These are phyloP conservation scores for Dasypus novemcinctus DNA, from an alignment of 2,113 vertebrate species.

Conservation along the genomic window DNA sequence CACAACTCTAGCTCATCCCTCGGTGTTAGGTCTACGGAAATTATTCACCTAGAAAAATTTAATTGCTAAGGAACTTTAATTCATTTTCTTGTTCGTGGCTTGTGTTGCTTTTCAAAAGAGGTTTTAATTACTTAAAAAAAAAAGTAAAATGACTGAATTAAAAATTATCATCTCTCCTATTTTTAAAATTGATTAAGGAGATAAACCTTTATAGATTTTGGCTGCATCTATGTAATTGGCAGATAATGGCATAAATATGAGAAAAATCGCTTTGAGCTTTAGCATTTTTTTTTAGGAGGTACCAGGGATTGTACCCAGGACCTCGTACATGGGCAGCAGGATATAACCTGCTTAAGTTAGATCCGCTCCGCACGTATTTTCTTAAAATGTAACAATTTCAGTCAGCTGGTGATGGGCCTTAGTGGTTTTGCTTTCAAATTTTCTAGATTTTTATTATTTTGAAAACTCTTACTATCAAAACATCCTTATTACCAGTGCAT, in stretches of 20 bases:
- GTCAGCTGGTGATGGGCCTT: background rate
- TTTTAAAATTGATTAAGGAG: background rate
- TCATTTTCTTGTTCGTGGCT: conserved; percentile 60
- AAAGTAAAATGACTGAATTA: conserved; percentile 72
- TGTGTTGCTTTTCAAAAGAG: background rate
- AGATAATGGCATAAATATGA: background rate
- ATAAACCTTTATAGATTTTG: background rate
- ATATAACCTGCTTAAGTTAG: too few relatives aligned
- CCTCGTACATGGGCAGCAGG: too few relatives aligned
- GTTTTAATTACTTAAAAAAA: conserved; percentile 76
- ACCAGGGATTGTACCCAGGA: too few relatives aligned
- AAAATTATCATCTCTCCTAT: conserved; percentile 59
- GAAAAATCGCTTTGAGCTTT: background rate
- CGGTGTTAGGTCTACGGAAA: conserved; percentile 73
- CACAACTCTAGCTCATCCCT: conserved; percentile 75
- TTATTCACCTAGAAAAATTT: conserved; percentile 77
- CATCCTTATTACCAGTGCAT: background rate
- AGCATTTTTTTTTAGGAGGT: too few relatives aligned
- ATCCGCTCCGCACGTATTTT: background rate
- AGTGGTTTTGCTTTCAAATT: background rate
- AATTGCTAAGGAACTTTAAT: conserved; percentile 74
- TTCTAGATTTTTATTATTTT: background rate
- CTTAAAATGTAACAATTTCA: background rate
- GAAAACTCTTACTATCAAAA: background rate
- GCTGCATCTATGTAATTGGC: background rate